These are phyloP conservation scores for Pantherophis alleghaniensis DNA, from an alignment of 2,797 vertebrate genomes.

Conservation along the genomic window DNA sequence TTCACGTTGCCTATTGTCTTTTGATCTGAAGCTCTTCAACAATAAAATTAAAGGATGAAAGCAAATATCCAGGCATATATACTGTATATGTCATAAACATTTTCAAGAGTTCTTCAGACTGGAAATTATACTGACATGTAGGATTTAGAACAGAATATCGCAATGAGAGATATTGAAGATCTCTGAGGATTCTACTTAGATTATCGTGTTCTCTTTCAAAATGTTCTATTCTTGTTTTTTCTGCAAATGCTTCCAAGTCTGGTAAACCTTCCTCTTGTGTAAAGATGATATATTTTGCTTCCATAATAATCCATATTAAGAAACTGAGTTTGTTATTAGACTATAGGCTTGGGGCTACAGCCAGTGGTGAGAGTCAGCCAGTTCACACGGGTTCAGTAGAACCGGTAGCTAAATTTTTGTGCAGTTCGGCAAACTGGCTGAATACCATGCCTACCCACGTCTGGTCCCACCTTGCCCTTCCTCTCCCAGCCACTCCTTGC, in stretches of 20 bases:
- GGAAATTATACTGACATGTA: not conserved
- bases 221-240: not conserved
- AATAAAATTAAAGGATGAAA: not conserved
- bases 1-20: not conserved
- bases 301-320: not conserved
- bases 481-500: no score
- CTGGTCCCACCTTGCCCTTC: no score
- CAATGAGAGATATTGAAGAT: not conserved
- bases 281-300: not conserved
- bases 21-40: not conserved
- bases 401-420: no score
- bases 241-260: not conserved
- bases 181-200: not conserved
- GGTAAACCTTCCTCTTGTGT: not conserved
- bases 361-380: no score
- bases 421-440: no score
- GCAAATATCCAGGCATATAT: not conserved
- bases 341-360: not conserved
- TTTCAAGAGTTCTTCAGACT: not conserved
- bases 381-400: no score
- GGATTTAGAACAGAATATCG: not conserved
- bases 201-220: not conserved
- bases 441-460: no score
- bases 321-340: not conserved
- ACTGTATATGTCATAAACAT: not conserved